These are phyloP conservation scores for Nomada lathburiana DNA, from an alignment of 2,888 invertebrate genomes.

Conservation along the genomic window DNA sequence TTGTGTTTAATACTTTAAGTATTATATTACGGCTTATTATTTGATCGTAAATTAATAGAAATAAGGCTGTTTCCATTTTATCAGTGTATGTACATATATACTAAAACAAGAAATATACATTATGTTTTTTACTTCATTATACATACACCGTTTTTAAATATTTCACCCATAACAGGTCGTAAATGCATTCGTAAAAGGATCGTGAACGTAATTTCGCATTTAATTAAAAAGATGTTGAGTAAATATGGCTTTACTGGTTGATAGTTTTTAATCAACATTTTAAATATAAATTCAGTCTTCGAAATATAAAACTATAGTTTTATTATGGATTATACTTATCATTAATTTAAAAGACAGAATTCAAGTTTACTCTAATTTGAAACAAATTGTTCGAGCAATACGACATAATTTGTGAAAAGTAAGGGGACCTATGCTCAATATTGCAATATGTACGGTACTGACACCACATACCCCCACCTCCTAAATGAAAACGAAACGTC, in stretches of 20 bases:
- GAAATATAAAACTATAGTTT: background rate
- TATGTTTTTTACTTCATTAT: slow-evolving; percentile 73
- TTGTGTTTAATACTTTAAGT: slow-evolving; percentile 54
- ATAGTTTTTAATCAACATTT: background rate
- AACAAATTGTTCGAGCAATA: background rate
- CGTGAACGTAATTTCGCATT: too few relatives aligned
- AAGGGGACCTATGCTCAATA: background rate
- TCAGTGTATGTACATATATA: slow-evolving; percentile 70
- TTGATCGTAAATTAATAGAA: slow-evolving; percentile 53
- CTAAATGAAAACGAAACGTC: background rate
- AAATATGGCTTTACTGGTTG: too few relatives aligned
- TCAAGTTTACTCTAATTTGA: background rate
- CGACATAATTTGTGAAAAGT: background rate
- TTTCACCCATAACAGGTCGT: background rate
- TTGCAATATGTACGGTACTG: background rate
- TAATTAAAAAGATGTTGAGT: too few relatives aligned
- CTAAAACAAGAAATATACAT: slow-evolving; percentile 71
- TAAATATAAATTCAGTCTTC: background rate
- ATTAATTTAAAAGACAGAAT: background rate
- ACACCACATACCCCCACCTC: background rate
- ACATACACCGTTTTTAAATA: slow-evolving; percentile 18
- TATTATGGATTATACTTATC: background rate
- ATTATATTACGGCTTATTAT: slow-evolving; percentile 61
- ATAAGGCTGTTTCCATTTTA: slow-evolving; percentile 67
- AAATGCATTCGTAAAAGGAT: background rate